phyloP scores from a whole-genome alignment of 2,888 invertebrate genomes.

The Frankliniella intonsa region DNA sequence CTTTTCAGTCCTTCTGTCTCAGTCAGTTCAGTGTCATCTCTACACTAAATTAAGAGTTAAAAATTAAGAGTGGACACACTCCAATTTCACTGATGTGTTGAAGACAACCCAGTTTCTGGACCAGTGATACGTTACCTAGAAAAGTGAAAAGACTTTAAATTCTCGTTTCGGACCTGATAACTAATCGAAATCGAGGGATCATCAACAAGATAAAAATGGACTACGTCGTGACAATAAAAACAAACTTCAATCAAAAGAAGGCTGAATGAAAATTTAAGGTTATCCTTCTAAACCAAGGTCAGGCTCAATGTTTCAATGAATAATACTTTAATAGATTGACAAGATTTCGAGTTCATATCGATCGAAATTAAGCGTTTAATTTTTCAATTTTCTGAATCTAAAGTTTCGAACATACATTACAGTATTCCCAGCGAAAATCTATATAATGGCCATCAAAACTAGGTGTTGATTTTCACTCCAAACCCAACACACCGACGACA shows the following conservation, averaged over 20 bases:
- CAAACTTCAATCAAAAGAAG: neutral
- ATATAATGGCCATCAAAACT: constrained; percentile 3
- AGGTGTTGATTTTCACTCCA: constrained; percentile 31
- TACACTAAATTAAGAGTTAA: neutral
- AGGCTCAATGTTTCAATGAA: neutral
- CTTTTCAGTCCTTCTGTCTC: neutral
- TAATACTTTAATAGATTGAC: constrained; percentile 28
- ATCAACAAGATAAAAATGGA: neutral
- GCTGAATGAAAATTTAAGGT: neutral
- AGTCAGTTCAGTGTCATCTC: neutral
- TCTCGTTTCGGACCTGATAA: neutral
- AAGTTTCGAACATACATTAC: neutral
- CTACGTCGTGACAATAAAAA: neutral
- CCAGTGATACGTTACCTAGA: neutral
- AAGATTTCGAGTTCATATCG: neutral
- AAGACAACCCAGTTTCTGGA: neutral
- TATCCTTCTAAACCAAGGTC: constrained; percentile 4
- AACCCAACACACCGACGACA: constrained; percentile 5
- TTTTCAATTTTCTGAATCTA: neutral
- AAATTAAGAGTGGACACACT: neutral
- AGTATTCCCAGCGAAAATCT: neutral
- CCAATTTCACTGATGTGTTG: neutral
- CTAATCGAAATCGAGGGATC: neutral
- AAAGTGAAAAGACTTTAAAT: neutral
- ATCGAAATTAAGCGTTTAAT: neutral